Percentiles rank a stretch among this genome's conserved stretches.
These are phyloP conservation scores for Pocillopora damicornis DNA, from an alignment of 64 coral and sea anemone genomes.

Conservation along the genomic window DNA sequence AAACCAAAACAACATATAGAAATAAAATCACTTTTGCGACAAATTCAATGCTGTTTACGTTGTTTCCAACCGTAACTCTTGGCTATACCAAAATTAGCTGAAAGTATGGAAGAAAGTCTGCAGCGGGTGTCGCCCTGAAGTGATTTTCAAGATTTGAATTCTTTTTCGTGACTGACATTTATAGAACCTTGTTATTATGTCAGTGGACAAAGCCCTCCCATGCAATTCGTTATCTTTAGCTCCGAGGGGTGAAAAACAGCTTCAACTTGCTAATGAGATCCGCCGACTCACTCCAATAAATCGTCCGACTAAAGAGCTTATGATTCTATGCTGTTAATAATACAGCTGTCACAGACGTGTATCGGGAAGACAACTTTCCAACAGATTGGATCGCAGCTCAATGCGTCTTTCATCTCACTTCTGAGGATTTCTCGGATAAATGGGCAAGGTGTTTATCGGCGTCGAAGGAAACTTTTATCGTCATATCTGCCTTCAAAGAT, in stretches of 20 bases:
- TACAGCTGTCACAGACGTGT: not conserved
- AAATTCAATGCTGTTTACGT: not conserved
- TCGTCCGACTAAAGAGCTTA: not conserved
- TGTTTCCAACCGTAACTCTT: not conserved
- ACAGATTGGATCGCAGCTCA: not conserved
- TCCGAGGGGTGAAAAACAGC: not conserved
- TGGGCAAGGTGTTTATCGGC: not conserved
- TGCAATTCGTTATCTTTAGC: not conserved
- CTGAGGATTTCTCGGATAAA: not conserved
- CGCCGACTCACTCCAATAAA: not conserved
- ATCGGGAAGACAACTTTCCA: not conserved
- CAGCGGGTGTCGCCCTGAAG: not conserved
- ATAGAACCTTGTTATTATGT: not conserved
- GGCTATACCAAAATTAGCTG: not conserved
- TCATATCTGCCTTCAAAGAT: not conserved
- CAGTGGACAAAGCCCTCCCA: not conserved
- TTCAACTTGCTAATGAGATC: conserved; percentile 11
- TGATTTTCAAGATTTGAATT: not conserved
- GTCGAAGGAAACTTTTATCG: not conserved
- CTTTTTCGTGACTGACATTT: not conserved
- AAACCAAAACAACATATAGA: not conserved
- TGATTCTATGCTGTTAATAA: not conserved
- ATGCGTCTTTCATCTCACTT: not conserved
- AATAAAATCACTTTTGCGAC: not conserved
- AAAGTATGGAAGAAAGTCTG: not conserved